Conservation (phyloP, 2,888 invertebrate genomes). For the Leptodirus hochenwartii region DNA sequence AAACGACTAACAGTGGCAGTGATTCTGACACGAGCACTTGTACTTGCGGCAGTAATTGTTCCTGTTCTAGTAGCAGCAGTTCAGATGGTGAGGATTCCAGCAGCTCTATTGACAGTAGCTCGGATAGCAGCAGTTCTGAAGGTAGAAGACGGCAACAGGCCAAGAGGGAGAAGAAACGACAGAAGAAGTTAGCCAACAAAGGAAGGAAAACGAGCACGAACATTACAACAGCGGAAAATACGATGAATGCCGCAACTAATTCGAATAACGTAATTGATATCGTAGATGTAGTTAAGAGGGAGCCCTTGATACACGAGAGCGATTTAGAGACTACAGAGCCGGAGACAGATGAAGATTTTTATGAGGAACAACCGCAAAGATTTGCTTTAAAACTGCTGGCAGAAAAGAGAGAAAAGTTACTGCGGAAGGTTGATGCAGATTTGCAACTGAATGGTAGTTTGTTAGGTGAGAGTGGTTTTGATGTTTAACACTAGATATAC, state of each 20-base stretch:
- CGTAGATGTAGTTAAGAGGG: too few species aligned
- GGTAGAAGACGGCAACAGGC: slow-evolving; percentile 23
- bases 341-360: slow-evolving; percentile 77
- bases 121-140: slow-evolving; percentile 5
- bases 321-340: slow-evolving; percentile 74
- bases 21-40: too few species aligned
- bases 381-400: slow-evolving; percentile 52
- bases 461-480: slow-evolving; percentile 36
- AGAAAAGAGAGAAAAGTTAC: slow-evolving; percentile 53
- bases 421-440: slow-evolving; percentile 41
- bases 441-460: slow-evolving; percentile 41
- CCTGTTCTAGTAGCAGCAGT: too few species aligned
- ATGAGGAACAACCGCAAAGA: slow-evolving; percentile 64
- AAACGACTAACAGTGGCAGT: too few species aligned
- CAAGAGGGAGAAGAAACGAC: slow-evolving; percentile 26
- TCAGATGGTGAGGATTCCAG: too few species aligned
- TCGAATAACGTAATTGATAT: too few species aligned
- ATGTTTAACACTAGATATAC: too few species aligned
- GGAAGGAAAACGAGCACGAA: slow-evolving; percentile 1
- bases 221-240: not conserved
- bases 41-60: too few species aligned
- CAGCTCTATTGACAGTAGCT: not conserved
- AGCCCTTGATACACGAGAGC: slow-evolving; percentile 54
- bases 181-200: slow-evolving; percentile 19
- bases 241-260: too few species aligned